Evolutionary conservation across 2,888 invertebrate species (phyloP), one percentile per base, ranked within the genome.

Genomic region (Caenorhabditis doughertyi): DNA sequence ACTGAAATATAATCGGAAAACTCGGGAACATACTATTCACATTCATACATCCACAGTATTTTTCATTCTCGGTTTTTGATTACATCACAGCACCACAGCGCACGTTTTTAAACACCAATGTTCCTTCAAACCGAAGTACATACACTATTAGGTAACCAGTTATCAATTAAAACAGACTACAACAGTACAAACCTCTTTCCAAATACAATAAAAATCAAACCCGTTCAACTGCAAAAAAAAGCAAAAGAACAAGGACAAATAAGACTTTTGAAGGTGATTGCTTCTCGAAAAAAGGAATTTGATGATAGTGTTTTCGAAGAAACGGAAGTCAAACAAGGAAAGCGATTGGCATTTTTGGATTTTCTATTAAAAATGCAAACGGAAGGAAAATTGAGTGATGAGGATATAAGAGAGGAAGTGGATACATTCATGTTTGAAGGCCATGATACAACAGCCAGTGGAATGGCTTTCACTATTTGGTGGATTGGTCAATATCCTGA

Each of bases 381-480:
- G 5, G 91, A 90, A 11, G 87, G 90, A 23, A 86, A 87, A 4
- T 87, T 93, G 44, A 91, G 92, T 0, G 89, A 92, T 71, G 89
- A 90, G 5, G 93, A 93, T 76, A 93, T 93, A 35, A 87, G 92
- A 49, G 83, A 86, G 49, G 84, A 86, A 72, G 84, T 84, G 9
- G 93, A 93, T 86, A 93, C 93, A 11, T 93, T 93, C 88, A 93
- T 93, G 93, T 93, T 93, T 89, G 93, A 93, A 84, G 87, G 85
- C 21, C 93, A 93, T 86, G 93, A 93, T 84, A 93, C 93, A 32
- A 93, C 93, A 8, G 92, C 92, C 4, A 91, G 92, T 64, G 92
- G 92, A 0, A 91, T 92, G 65, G 92, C 90, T 80, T 93, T 92
- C 92, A 91, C 92, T 5, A 65, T 92, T 4, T 91, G 92, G 81